phyloP scores from a whole-genome alignment of 2,797 vertebrate genomes.

The Pseudocheirus occidentalis region DNA sequence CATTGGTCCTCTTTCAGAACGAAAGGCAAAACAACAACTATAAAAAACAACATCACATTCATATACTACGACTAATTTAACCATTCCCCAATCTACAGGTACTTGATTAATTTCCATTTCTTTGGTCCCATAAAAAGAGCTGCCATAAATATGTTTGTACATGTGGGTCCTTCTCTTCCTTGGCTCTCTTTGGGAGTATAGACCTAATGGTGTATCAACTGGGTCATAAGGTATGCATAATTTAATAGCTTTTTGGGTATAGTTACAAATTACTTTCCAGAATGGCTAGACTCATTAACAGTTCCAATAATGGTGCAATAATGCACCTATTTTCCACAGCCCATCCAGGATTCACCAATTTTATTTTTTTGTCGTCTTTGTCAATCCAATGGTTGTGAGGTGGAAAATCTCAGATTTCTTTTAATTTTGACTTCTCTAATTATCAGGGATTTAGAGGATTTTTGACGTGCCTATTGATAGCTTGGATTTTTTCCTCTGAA shows the following conservation, averaged over 20 bases:
- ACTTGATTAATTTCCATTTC: not conserved
- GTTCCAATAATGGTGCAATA: not conserved
- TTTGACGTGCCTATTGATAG: not conserved
- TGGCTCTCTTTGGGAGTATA: not conserved
- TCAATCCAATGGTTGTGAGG: not conserved
- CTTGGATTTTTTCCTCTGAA: too few species aligned
- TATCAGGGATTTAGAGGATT: not conserved
- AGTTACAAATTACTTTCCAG: not conserved
- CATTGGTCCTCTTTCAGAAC: too few species aligned
- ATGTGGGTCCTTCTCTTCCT: not conserved
- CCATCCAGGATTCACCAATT: not conserved
- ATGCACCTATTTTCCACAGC: not conserved
- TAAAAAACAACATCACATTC: too few species aligned
- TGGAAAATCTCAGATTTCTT: not conserved
- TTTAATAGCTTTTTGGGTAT: not conserved
- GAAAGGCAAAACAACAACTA: too few species aligned
- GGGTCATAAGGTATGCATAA: not conserved
- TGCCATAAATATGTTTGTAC: not conserved
- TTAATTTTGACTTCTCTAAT: not conserved
- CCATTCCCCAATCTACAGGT: not conserved
- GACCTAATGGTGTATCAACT: not conserved
- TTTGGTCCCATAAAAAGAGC: not conserved
- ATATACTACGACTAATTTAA: not conserved
- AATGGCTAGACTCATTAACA: not conserved
- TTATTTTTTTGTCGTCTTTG: not conserved